These are phyloP conservation scores for Lepilemur septentrionalis DNA, from an alignment of 2,797 vertebrate species.

Conservation along the genomic window DNA sequence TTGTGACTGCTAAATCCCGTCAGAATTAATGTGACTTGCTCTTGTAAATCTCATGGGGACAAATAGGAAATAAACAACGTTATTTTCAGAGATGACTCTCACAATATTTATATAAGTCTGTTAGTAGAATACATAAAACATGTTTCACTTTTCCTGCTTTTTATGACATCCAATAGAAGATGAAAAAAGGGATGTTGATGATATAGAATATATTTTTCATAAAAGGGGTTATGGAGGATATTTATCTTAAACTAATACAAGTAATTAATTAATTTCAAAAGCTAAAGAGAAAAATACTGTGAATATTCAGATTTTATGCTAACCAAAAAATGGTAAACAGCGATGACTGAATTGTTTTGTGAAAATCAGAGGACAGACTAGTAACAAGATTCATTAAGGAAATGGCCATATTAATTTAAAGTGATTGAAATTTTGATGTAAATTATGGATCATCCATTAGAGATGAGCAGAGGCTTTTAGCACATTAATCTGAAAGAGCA, in stretches of 20 bases:
- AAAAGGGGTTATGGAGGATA: neutral
- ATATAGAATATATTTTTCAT: neutral
- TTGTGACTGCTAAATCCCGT: conserved; percentile 53
- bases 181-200: neutral
- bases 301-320: neutral
- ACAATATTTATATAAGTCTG: conserved; percentile 57
- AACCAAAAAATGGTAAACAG: conserved; percentile 52
- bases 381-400: conserved; percentile 75
- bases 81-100: conserved; percentile 62
- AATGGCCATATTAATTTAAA: conserved; percentile 77
- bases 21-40: conserved; percentile 63
- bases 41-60: conserved; percentile 39
- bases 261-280: conserved; percentile 51
- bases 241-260: conserved; percentile 58
- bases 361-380: conserved; percentile 34
- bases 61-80: conserved; percentile 63
- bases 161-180: conserved; percentile 13
- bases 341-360: conserved; percentile 9
- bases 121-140: neutral
- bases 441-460: conserved; percentile 69
- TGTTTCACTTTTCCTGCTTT: conserved; percentile 41
- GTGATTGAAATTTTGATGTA: conserved; percentile 71
- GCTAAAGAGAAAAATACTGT: conserved; percentile 33
- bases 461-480: conserved; percentile 65
- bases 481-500: conserved; percentile 67